Percentiles rank a stretch among this genome's conserved stretches.
Evolutionary conservation across 2,888 invertebrate genomes (phyloP).

Genomic region (Seira sanloemensis): DNA sequence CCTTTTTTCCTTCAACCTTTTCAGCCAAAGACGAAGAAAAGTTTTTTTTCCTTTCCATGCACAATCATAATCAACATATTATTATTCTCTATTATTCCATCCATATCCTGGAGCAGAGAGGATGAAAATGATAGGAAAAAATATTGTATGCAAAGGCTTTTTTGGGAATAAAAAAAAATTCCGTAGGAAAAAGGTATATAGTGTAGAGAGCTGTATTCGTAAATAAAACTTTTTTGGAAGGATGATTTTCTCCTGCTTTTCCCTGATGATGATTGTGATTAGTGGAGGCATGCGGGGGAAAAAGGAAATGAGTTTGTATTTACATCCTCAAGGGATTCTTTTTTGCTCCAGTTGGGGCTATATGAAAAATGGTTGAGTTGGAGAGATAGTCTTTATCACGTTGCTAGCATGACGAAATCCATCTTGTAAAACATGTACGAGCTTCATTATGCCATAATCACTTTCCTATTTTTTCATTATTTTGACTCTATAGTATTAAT

Average conservation of each 20-base stretch:
- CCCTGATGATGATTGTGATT: conserved; percentile 1
- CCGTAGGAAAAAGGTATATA: too few species aligned
- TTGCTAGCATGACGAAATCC: background rate
- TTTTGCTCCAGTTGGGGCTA: background rate
- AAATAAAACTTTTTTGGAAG: background rate
- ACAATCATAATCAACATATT: conserved; percentile 15
- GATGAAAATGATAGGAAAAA: background rate
- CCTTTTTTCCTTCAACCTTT: background rate
- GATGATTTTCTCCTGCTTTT: background rate
- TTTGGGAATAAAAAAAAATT: too few species aligned
- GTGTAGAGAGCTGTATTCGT: too few species aligned
- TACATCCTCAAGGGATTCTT: conserved; percentile 45
- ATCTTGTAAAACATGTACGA: background rate
- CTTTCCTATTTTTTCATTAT: too few species aligned
- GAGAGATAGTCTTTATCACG: background rate
- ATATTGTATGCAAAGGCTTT: background rate
- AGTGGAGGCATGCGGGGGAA: background rate
- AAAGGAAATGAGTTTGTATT: conserved; percentile 53
- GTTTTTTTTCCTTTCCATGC: background rate
- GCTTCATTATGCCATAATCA: background rate
- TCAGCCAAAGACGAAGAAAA: background rate
- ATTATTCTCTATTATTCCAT: conserved; percentile 1
- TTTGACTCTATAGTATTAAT: too few species aligned
- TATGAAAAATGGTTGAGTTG: background rate
- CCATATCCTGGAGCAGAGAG: background rate